Evolutionary conservation across 2,797 vertebrate species (phyloP).

Genomic region (Loris lydekkerianus): DNA sequence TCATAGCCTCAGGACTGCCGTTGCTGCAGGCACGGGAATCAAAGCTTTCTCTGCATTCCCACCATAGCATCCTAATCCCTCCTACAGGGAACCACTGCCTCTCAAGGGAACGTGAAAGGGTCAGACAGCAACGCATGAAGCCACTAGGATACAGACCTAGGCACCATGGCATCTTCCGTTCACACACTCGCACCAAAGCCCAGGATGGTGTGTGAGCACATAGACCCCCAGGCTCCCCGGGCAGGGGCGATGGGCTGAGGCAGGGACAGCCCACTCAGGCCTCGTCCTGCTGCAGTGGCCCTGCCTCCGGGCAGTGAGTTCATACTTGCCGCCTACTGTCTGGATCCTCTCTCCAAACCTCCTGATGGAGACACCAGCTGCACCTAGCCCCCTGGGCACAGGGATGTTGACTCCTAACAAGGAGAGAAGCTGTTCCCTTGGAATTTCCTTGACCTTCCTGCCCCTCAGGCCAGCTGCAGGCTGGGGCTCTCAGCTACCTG

Average conservation of each 20-base stretch:
- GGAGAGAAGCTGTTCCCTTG: neutral
- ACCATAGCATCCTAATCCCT: slow-evolving; percentile 35
- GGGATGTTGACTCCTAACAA: neutral
- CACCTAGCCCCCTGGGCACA: neutral
- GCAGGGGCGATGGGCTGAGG: neutral
- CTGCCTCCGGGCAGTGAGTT: neutral
- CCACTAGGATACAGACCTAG: neutral
- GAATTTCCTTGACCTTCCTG: neutral
- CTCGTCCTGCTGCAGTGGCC: neutral
- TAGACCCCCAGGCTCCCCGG: neutral
- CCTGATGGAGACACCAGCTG: neutral
- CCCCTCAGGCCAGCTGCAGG: neutral
- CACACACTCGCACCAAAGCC: rapidly evolving
- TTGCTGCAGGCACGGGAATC: neutral
- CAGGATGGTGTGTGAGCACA: rapidly evolving
- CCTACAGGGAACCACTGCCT: neutral
- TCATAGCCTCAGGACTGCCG: rapidly evolving
- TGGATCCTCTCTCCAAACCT: neutral
- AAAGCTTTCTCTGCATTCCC: slow-evolving; percentile 3
- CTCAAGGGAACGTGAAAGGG: neutral
- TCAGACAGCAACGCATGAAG: neutral
- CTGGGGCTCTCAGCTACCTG: neutral
- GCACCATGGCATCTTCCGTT: rapidly evolving
- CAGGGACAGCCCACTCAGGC: neutral
- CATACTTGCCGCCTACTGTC: rapidly evolving